phyloP scores from a whole-genome alignment of 2,797 vertebrate species.

The Argentina silus region DNA sequence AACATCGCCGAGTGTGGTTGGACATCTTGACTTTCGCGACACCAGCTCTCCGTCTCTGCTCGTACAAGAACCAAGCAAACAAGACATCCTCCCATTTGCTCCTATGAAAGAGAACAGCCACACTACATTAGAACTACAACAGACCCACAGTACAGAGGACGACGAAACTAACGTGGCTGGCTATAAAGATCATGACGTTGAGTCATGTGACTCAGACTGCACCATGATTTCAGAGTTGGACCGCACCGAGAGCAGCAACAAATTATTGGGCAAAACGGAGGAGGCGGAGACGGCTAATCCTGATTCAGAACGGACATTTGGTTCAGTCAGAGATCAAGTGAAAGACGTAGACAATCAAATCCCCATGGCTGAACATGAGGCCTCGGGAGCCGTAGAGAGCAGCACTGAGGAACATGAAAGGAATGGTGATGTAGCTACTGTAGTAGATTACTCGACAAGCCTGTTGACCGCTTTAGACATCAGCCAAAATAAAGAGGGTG shows the following conservation, averaged over 20 bases:
- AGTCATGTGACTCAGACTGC: constrained; percentile 55
- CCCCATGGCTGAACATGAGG: background rate
- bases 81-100: too few relatives aligned
- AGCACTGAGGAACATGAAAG: background rate
- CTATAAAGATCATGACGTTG: constrained; percentile 7
- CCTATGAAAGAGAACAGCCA: too few relatives aligned
- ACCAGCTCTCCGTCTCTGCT: constrained; percentile 47
- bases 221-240: constrained; percentile 43
- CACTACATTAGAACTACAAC: too few relatives aligned
- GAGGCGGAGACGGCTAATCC: background rate
- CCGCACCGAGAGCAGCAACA: constrained; percentile 24
- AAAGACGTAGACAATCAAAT: background rate
- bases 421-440: background rate
- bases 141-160: background rate
- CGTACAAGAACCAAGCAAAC: background rate
- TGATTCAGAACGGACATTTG: constrained; percentile 7
- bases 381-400: constrained; percentile 13
- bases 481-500: background rate
- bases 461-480: constrained; percentile 31
- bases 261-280: background rate
- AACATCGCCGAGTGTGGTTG: background rate
- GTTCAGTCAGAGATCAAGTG: background rate
- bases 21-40: constrained; percentile 18
- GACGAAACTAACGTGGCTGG: background rate
- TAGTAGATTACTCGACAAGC: constrained; percentile 41